Percentiles rank a stretch among this genome's conserved stretches.
These are phyloP conservation scores for Dicentrarchus labrax DNA, from an alignment of 2,113 vertebrate genomes.

Conservation along the genomic window DNA sequence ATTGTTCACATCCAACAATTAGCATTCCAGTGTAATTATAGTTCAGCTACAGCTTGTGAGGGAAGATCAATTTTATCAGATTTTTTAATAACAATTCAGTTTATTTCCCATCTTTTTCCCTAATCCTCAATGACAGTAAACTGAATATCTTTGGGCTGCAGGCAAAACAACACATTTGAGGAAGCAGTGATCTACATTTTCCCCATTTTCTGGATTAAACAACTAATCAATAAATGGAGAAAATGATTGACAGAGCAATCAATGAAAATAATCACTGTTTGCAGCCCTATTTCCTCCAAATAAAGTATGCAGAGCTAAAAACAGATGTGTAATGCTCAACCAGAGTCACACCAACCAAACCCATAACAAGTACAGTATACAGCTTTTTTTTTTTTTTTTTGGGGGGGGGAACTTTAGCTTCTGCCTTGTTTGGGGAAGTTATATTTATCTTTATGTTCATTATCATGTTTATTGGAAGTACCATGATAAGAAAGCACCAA, in stretches of 20 bases:
- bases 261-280: no score
- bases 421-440: neutral
- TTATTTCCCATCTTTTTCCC: neutral
- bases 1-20: neutral
- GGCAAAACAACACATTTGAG: no score
- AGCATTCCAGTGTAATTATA: neutral
- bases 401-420: neutral
- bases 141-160: no score
- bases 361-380: neutral
- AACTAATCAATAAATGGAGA: no score
- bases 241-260: no score
- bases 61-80: neutral
- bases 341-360: neutral
- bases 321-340: no score
- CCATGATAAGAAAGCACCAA: neutral
- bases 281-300: neutral
- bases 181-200: no score
- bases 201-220: no score
- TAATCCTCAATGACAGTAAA: no score
- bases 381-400: no score
- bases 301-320: neutral
- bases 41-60: neutral
- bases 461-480: neutral
- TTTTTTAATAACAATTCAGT: no score
- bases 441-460: neutral